A percentile compares a stretch with the other conserved stretches of the same genome.
Conservation (phyloP, 2,888 invertebrate genomes). For the Idaea biselata region DNA sequence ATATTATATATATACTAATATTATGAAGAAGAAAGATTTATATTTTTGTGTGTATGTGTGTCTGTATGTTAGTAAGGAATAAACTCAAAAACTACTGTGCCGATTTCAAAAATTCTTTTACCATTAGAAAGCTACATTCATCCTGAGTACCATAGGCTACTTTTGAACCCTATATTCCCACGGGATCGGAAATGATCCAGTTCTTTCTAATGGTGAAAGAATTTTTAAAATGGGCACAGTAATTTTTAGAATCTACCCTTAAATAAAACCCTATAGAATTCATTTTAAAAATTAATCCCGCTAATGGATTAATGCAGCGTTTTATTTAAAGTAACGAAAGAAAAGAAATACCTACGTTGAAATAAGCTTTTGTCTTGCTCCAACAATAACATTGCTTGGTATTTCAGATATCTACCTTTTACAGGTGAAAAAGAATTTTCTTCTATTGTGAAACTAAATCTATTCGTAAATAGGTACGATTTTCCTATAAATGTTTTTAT, state of each 20-base stretch:
- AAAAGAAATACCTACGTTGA: conserved; percentile 18
- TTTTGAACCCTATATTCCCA: too few relatives aligned
- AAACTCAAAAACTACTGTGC: too few relatives aligned
- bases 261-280: neutral
- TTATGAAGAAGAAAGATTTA: too few relatives aligned
- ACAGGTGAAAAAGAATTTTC: conserved; percentile 39
- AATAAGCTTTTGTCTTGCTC: conserved; percentile 49
- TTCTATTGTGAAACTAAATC: conserved; percentile 27
- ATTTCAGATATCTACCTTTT: conserved; percentile 43
- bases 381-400: conserved; percentile 45
- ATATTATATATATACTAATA: too few relatives aligned
- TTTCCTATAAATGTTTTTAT: neutral
- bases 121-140: too few relatives aligned
- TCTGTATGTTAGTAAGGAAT: too few relatives aligned
- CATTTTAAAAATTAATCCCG: neutral
- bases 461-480: conserved; percentile 26
- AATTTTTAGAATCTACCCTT: neutral
- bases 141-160: too few relatives aligned
- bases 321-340: neutral
- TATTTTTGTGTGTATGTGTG: too few relatives aligned
- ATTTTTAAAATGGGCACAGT: too few relatives aligned
- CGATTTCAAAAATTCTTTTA: too few relatives aligned
- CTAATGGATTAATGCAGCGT: neutral
- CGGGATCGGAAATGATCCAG: too few relatives aligned
- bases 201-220: too few relatives aligned